Evolutionary conservation across 1,140 invertebrate genomes (phyloP).

Genomic region (Panonychus citri): DNA sequence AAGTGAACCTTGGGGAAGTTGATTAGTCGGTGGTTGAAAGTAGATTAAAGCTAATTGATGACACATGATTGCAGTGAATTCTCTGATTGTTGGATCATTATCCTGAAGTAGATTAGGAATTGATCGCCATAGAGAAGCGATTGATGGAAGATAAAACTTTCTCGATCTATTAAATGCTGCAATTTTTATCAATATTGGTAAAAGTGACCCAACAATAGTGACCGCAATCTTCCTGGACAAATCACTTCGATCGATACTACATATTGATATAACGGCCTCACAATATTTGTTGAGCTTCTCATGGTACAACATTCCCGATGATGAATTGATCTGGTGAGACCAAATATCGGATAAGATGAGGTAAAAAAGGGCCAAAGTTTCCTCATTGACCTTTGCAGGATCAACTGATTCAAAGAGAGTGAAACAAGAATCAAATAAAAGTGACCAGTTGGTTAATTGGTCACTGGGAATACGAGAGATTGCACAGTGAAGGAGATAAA

Average conservation of each 20-base stretch:
- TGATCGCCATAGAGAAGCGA: background rate
- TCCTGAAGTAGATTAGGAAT: background rate
- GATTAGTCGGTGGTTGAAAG: background rate
- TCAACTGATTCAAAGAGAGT: background rate
- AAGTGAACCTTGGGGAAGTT: background rate
- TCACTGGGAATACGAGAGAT: background rate
- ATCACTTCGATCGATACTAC: background rate
- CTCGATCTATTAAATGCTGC: background rate
- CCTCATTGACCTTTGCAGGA: background rate
- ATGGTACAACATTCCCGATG: background rate
- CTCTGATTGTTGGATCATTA: background rate
- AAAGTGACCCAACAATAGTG: background rate
- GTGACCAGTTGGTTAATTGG: background rate
- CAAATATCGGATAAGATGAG: background rate
- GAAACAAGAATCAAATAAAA: background rate
- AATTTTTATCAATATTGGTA: background rate
- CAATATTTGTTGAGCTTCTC: background rate
- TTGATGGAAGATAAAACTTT: background rate
- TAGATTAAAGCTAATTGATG: background rate
- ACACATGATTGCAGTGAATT: background rate
- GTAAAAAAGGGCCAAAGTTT: background rate
- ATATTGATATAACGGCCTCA: background rate
- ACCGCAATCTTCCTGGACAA: background rate
- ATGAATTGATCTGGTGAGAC: too few relatives aligned
- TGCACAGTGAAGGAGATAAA: background rate